Conservation (phyloP, 1,140 invertebrate species). For the Odontomachus brunneus region DNA sequence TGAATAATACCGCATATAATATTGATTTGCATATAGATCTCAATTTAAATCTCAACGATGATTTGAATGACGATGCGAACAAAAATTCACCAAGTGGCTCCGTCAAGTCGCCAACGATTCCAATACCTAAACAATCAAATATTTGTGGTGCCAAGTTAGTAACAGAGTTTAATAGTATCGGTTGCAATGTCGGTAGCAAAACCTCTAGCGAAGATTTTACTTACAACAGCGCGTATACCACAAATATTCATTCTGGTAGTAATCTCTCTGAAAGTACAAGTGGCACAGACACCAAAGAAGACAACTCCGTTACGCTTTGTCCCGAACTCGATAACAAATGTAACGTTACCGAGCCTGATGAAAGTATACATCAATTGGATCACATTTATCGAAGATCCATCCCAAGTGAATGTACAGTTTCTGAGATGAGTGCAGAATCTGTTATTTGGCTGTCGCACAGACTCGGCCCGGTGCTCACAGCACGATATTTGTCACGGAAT, state of each 20-base stretch:
- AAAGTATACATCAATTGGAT: constrained; percentile 50
- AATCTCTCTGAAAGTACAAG: constrained; percentile 50
- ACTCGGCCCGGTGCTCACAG: constrained; percentile 97
- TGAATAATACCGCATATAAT: constrained; percentile 67
- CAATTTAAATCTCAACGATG: constrained; percentile 79
- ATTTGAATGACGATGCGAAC: constrained; percentile 76
- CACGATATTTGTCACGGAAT: constrained; percentile 95
- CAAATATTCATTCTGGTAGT: constrained; percentile 40
- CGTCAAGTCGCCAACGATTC: constrained; percentile 87
- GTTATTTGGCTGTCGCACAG: constrained; percentile 96
- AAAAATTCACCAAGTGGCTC: constrained; percentile 75
- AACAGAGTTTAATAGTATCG: constrained; percentile 87
- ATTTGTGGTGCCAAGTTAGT: constrained; percentile 79
- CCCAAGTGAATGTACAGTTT: constrained; percentile 89
- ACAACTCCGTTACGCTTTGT: constrained; percentile 31
- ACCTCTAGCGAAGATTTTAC: constrained; percentile 82
- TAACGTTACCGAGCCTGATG: not conserved
- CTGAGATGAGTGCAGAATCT: constrained; percentile 96
- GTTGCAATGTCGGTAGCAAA: constrained; percentile 87
- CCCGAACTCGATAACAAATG: constrained; percentile 45
- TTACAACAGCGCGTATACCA: constrained; percentile 30
- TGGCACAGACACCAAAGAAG: constrained; percentile 45
- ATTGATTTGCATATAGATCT: constrained; percentile 77
- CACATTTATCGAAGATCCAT: constrained; percentile 63
- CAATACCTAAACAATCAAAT: constrained; percentile 86